Evolutionary conservation across 2,113 vertebrate species (phyloP).

Genomic region (Trinectes maculatus): DNA sequence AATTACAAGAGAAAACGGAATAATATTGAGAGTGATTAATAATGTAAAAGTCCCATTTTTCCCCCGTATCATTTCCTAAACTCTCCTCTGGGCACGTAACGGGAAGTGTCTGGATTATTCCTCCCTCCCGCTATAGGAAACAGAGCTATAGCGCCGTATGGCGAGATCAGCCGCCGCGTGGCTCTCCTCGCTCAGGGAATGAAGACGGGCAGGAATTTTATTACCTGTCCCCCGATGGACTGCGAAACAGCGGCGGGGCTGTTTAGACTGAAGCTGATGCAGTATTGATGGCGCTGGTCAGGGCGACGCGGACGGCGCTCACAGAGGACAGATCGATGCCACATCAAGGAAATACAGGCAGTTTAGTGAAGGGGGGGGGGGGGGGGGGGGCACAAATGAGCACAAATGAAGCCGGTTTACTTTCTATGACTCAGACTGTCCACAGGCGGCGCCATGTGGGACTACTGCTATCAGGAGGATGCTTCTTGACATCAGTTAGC

Average conservation of each 20-base stretch:
- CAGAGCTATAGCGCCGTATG: constrained; percentile 18
- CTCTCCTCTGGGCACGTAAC: constrained; percentile 14
- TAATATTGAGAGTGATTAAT: constrained; percentile 57
- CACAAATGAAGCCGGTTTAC: constrained; percentile 30
- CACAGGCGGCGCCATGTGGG: too few species aligned
- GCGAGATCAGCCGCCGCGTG: constrained; percentile 24
- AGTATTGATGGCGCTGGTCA: constrained; percentile 72
- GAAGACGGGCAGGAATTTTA: constrained; percentile 51
- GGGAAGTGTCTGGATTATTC: constrained; percentile 11
- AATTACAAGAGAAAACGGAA: constrained; percentile 48
- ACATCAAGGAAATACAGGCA: constrained; percentile 55
- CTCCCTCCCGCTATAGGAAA: background rate
- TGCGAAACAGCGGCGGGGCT: constrained; percentile 54
- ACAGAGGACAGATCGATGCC: constrained; percentile 73
- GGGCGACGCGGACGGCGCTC: constrained; percentile 57
- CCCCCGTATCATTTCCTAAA: constrained; percentile 13
- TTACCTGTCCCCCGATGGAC: constrained; percentile 48
- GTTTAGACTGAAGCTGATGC: constrained; percentile 70
- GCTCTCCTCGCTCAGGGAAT: constrained; percentile 23
- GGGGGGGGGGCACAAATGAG: too few species aligned
- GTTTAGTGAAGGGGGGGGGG: constrained; percentile 49
- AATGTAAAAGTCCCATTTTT: constrained; percentile 51
- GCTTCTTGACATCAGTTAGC: too few species aligned
- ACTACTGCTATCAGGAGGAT: too few species aligned
- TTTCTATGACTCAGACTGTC: too few species aligned